Conservation (phyloP, 2,888 invertebrate genomes). For the Sinelater perroti region DNA sequence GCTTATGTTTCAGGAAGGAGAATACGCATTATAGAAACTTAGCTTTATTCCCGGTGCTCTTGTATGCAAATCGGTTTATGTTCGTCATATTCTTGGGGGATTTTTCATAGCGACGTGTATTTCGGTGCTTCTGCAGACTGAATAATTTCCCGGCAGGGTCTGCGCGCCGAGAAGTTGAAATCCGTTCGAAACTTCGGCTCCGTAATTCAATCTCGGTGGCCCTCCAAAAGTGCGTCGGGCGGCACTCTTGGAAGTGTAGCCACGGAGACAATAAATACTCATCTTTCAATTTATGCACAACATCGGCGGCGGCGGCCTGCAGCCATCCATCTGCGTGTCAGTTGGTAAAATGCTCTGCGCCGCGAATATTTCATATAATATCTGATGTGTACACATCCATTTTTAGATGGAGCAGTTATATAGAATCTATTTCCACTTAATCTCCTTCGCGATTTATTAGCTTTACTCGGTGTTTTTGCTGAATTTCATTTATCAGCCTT, state of each 20-base stretch:
- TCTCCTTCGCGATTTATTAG: slow-evolving; percentile 25
- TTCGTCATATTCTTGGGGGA: slow-evolving; percentile 18
- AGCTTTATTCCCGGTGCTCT: slow-evolving; percentile 20
- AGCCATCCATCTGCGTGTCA: slow-evolving; percentile 26
- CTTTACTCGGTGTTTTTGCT: slow-evolving; percentile 15
- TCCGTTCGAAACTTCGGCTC: neutral
- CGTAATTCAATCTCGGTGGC: neutral
- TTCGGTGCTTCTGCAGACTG: slow-evolving; percentile 17
- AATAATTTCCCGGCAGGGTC: slow-evolving; percentile 20
- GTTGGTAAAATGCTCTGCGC: slow-evolving; percentile 19
- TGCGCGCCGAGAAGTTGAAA: neutral
- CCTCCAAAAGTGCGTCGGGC: slow-evolving; percentile 1
- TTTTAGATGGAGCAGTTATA: slow-evolving; percentile 29
- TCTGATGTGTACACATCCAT: slow-evolving; percentile 29
- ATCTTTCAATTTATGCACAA: slow-evolving; percentile 25
- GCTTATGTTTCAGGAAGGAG: slow-evolving; percentile 5
- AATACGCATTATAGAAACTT: slow-evolving; percentile 19
- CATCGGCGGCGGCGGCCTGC: slow-evolving; percentile 13
- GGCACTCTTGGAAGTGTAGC: slow-evolving; percentile 8
- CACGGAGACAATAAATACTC: slow-evolving; percentile 18
- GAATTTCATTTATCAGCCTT: slow-evolving; percentile 2
- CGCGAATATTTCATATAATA: slow-evolving; percentile 26
- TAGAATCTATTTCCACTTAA: slow-evolving; percentile 28
- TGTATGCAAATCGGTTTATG: slow-evolving; percentile 25
- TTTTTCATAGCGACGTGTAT: slow-evolving; percentile 12